Conservation (phyloP, 2,888 invertebrate genomes). For the Idaea aversata region DNA sequence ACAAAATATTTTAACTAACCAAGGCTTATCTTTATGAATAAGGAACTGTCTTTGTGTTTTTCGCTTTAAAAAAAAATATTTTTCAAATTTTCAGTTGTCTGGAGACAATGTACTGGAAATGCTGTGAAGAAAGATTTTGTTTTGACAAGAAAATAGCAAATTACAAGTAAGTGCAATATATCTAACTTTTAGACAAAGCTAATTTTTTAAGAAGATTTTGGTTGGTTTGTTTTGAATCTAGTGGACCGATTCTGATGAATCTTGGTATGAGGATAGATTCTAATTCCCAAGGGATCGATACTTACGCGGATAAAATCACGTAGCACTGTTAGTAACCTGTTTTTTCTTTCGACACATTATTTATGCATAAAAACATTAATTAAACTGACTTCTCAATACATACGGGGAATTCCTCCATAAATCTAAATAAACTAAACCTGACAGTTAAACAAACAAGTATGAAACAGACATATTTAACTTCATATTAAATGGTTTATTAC, state of each 20-base stretch:
- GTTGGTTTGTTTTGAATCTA: no score
- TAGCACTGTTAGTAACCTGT: no score
- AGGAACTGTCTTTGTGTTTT: no score
- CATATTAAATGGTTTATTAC: background rate
- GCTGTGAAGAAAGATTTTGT: conserved; percentile 86
- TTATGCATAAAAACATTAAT: no score
- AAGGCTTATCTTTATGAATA: no score
- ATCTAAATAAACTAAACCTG: background rate
- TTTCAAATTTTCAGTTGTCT: conserved; percentile 77
- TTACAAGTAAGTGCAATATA: conserved; percentile 64
- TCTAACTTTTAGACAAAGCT: background rate
- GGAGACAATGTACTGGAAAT: conserved; percentile 87
- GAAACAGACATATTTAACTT: background rate
- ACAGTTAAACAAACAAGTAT: background rate
- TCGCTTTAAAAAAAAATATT: background rate
- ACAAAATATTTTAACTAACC: no score
- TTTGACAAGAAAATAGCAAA: conserved; percentile 86
- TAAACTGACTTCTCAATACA: background rate
- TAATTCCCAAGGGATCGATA: no score
- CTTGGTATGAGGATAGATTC: no score
- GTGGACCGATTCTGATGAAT: no score
- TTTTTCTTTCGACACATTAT: no score
- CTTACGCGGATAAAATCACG: no score
- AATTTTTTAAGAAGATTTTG: no score
- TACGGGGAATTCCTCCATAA: background rate